These are phyloP conservation scores for Enoplolaimus lenunculus DNA, from an alignment of 2,888 invertebrate genomes.

Conservation along the genomic window DNA sequence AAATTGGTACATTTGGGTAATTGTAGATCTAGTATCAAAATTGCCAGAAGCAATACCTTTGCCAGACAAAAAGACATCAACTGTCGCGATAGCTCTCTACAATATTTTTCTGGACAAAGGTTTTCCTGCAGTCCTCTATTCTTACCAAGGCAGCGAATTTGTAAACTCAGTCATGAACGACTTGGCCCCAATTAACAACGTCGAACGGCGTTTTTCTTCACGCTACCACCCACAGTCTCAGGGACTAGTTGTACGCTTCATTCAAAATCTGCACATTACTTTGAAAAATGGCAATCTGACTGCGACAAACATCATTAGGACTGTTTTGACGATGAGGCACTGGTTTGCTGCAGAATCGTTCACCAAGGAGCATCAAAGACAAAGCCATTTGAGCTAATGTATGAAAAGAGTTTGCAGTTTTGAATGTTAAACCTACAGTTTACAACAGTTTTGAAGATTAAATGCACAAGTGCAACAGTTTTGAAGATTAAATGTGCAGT, in stretches of 20 bases:
- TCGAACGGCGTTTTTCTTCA: background rate
- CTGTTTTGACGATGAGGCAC: background rate
- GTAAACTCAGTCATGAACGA: background rate
- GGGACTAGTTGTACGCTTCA: background rate
- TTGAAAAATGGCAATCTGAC: background rate
- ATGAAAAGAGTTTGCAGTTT: no score
- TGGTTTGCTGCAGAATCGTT: background rate
- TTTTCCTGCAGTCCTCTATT: background rate
- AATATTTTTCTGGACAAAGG: background rate
- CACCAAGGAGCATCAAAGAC: background rate
- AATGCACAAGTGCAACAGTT: no score
- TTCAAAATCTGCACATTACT: background rate
- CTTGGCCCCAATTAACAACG: background rate
- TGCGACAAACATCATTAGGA: no score
- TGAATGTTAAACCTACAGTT: no score
- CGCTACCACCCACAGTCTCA: background rate
- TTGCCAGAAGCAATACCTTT: no score
- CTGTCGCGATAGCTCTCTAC: background rate
- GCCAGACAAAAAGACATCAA: no score
- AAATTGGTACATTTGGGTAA: background rate
- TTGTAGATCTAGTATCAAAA: background rate
- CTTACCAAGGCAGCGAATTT: background rate
- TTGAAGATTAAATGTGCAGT: no score
- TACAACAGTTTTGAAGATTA: no score
- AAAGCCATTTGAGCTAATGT: background rate